Evolutionary conservation across 2,888 invertebrate species (phyloP), one percentile per base, ranked within the genome.

Genomic region (Cryptocephalus moraei): DNA sequence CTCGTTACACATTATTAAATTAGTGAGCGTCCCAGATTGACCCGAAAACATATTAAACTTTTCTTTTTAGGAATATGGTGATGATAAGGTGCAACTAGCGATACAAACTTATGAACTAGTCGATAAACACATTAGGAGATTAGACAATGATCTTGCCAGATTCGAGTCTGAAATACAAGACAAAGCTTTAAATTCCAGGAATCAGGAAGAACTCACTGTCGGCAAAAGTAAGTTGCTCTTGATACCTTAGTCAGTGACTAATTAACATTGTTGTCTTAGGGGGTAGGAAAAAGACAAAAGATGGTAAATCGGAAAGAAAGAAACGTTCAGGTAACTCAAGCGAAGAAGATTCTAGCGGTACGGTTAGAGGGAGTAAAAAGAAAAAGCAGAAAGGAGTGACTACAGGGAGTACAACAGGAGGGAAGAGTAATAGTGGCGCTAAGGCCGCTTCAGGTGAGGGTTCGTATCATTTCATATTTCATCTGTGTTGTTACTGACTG

Each of bases 31-130:
- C 9, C 34, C 33, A 42, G n/a, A 40, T 22, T 32, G 39, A 1
- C n/a, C 11, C 9, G 41, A 8, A 39, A 8, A 9, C 34, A 31
- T 46, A 36, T 47, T 34, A 12, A 42, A 46, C 6, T 41, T 32
- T 32, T 41, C 41, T 42, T 59, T 62, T 44, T 48, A 70, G 69
- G 94, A 94, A 66, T 93, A 91, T 67, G 93, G 93, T 2, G 96
- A 96, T 66, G 95, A 96, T 63, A 97, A 97, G 75, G 95, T 97
- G 33, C 92, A 94, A 67, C 75, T 97, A 50, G 95, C 97, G 1
- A 93, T 95, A 72, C 94, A 96, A 74, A 96, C 96, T 0, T 99
- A 99, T 66, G 97, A 99, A 74, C 75, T 96, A 71, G 94, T 96
- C 34, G 96, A 99, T 70, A 96, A 96, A 70, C 96, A 97, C 69